Evolutionary conservation across 2,797 vertebrate genomes (phyloP), one percentile per base, ranked within the genome.

Genomic region (Phrynocephalus guinanensis): DNA sequence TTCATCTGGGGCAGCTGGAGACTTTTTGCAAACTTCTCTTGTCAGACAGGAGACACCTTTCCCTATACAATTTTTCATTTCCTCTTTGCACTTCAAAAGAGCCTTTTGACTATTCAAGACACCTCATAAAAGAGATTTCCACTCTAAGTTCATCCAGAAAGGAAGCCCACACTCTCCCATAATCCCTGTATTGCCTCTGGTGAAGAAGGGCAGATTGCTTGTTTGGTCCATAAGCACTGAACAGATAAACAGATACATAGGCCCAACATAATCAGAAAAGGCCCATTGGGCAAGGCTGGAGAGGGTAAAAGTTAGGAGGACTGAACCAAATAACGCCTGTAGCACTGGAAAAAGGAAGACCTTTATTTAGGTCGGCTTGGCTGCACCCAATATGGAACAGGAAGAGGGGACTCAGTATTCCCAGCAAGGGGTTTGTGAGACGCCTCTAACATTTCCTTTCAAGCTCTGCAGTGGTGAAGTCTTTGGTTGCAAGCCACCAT

Each of bases 401-500:
- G 86, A 93, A 91, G 82, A 85, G 90, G 75, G 89, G 70, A 86
- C 86, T 94, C 85, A 5, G n/a, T 90, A 90, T 91, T 94, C 89
- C 78, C 85, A 86, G 83, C 18, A 50, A 89, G 89, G 79, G 86
- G 90, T 89, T 91, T 94, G 85, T 92, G 88, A 86, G 83, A 89
- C 63, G 67, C 70, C n/a, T 91, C 72, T 88, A 86, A 88, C 3
- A 0, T 89, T 94, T 93, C 93, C 92, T 92, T 93, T 91, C 90
- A 92, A 93, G 84, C 75, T 85, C 88, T 88, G 91, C 93, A 89
- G 90, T 92, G 92, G 84, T 90, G 72, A 73, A 92, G 90, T 83
- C 86, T 73, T 26, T 93, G 92, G 89, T 84, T 26, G 66, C 28
- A 71, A 85, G 81, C 92, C 92, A 92, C 20, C 66, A 67, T 91